Evolutionary conservation across 2,888 invertebrate genomes (phyloP).

Genomic region (Eristalis pertinax): DNA sequence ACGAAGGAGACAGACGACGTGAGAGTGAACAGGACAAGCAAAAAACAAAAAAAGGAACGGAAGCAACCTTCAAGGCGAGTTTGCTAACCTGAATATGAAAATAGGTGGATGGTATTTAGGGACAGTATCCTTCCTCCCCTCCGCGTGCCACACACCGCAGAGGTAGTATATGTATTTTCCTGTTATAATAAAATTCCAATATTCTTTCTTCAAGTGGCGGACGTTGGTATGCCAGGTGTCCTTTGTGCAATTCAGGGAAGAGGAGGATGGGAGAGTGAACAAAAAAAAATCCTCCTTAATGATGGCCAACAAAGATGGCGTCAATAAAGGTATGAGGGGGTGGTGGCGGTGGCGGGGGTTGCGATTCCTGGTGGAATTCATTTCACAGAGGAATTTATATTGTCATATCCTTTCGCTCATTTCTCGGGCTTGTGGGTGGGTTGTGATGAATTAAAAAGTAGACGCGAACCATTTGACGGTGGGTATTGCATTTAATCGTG

Average conservation of each 20-base stretch:
- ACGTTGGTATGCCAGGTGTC: slow-evolving; percentile 19
- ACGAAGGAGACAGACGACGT: slow-evolving; percentile 3
- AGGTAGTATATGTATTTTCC: background rate
- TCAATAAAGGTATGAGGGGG: background rate
- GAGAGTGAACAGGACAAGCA: background rate
- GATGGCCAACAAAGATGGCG: background rate
- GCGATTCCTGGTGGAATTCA: slow-evolving; percentile 10
- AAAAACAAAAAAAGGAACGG: background rate
- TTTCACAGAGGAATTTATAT: slow-evolving; percentile 33
- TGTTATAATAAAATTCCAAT: slow-evolving; percentile 47
- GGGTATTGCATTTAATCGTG: background rate
- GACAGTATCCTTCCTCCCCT: background rate
- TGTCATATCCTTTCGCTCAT: slow-evolving; percentile 3
- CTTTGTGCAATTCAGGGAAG: slow-evolving; percentile 14
- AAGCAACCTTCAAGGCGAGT: slow-evolving; percentile 48
- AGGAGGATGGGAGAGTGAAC: background rate
- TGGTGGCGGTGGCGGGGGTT: background rate
- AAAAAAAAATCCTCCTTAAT: slow-evolving; percentile 29
- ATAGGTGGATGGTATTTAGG: slow-evolving; percentile 32
- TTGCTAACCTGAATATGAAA: slow-evolving; percentile 42
- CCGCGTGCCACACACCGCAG: background rate
- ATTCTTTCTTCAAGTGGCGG: slow-evolving; percentile 12
- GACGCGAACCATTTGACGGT: background rate
- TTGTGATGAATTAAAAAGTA: slow-evolving; percentile 2
- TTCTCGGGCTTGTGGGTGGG: background rate